These are phyloP conservation scores for Drosophila koepferae DNA, from an alignment of 2,888 invertebrate genomes.

Conservation along the genomic window DNA sequence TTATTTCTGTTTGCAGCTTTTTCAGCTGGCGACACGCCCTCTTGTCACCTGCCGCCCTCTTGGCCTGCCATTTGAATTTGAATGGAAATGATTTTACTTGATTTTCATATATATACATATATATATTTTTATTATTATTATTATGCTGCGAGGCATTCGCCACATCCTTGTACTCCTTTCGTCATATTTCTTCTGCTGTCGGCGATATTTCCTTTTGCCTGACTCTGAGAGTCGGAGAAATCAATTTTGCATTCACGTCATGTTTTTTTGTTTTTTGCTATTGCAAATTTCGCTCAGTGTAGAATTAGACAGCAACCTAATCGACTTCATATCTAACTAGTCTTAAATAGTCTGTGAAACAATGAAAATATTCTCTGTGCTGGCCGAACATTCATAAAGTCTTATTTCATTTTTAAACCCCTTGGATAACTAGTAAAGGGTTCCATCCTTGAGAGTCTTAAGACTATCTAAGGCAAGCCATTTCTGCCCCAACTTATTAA, in stretches of 20 bases:
- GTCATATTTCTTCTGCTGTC: neutral
- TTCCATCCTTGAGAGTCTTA: too few relatives aligned
- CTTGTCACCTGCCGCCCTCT: neutral
- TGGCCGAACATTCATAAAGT: too few relatives aligned
- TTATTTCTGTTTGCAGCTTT: conserved; percentile 52
- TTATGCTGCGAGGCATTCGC: conserved; percentile 16
- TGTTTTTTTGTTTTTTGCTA: conserved; percentile 1
- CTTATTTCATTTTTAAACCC: too few relatives aligned
- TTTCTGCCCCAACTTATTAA: too few relatives aligned
- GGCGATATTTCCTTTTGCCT: neutral
- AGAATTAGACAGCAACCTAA: neutral
- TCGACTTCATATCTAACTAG: neutral
- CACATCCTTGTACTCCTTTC: conserved; percentile 4
- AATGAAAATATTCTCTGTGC: too few relatives aligned
- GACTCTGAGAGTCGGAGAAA: neutral
- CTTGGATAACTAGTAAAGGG: too few relatives aligned
- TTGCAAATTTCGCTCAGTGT: conserved; percentile 4
- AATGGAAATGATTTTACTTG: conserved; percentile 79
- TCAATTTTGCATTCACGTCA: conserved; percentile 5
- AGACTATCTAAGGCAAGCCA: too few relatives aligned
- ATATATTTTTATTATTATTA: neutral
- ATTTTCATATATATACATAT: conserved; percentile 64
- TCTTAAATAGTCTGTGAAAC: too few relatives aligned
- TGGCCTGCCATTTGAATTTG: conserved; percentile 69
- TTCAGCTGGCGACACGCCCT: conserved; percentile 32